Evolutionary conservation across 2,888 invertebrate species (phyloP), one percentile per base, ranked within the genome.

Genomic region (Apamea anceps): DNA sequence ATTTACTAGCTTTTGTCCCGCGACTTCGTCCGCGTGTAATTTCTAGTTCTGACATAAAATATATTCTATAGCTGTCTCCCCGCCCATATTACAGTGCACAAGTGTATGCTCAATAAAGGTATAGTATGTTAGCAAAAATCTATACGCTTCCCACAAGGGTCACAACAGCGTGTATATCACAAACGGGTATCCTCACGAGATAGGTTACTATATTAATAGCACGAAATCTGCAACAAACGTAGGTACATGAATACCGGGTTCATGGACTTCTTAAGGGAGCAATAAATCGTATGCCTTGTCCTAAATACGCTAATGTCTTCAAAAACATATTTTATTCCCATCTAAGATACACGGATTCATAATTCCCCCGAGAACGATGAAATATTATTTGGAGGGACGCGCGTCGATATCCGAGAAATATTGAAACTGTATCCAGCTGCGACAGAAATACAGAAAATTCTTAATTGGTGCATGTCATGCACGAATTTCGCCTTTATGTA

Each of bases 351-450:
- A 85, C n/a, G 72, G 67, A 85, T 85, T 72, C 81, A 62, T 72
- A 63, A 85, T 72, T 66, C 71, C 86, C 67, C 48, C 25, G 75
- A 85, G 84, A 68, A 77, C 54, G 63, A 54, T 75, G 82, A 68
- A 82, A 86, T 83, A 72, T 75, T 60, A 86, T 83, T 83, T 68
- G 75, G 18, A 42, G 18, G 72, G 65, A 77, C 63, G 48, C 65
- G 60, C 71, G 68, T 71, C 74, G 57, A 81, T 77, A 77, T 77
- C 65, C 70, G 51, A 62, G 77, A 66, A 70, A 68, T 83, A 86
- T 76, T 82, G 45, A 87, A 86, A 77, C 63, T 72, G 72, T 77
- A 84, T 84, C 62, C 87, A 85, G 83, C 66, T 77, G 82, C 57
- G 83, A 72, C 75, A 68, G 76, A 60, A 67, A 75, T 28, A 68